phyloP scores from a whole-genome alignment of 2,797 vertebrate species.

The Emydoidea blandingii region DNA sequence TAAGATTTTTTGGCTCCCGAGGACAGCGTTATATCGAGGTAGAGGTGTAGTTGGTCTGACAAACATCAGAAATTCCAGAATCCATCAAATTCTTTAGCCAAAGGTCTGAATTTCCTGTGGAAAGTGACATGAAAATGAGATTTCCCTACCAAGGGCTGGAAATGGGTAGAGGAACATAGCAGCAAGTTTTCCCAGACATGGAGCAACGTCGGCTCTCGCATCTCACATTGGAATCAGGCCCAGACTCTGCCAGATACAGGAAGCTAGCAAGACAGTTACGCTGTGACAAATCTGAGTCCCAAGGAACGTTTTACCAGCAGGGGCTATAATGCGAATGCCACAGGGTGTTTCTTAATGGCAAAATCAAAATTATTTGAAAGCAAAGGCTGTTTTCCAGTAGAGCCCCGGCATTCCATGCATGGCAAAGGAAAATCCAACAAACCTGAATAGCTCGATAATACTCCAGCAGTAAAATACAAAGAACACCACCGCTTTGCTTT shows the following conservation, averaged over 20 bases:
- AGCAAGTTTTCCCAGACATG: not conserved
- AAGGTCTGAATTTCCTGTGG: not conserved
- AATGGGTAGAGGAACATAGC: not conserved
- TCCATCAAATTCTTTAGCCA: not conserved
- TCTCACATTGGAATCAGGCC: not conserved
- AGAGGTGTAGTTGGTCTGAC: not conserved
- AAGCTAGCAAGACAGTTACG: not conserved
- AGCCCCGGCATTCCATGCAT: not conserved
- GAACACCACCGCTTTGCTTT: conserved; percentile 93
- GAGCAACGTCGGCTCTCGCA: not conserved
- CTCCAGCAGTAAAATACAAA: conserved; percentile 97
- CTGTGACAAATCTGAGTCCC: not conserved
- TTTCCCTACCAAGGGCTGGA: not conserved
- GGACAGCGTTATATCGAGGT: too few species aligned
- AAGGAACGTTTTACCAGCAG: not conserved
- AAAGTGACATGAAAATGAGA: not conserved
- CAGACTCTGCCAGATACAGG: not conserved
- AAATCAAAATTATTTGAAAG: not conserved
- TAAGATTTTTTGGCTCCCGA: too few species aligned
- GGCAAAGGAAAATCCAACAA: conserved; percentile 33
- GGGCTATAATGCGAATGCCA: not conserved
- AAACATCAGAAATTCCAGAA: not conserved
- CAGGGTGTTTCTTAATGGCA: not conserved
- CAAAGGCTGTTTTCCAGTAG: not conserved
- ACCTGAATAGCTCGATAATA: conserved; percentile 92